Conservation (phyloP, 2,113 vertebrate species). For the Lophura nycthemera region DNA sequence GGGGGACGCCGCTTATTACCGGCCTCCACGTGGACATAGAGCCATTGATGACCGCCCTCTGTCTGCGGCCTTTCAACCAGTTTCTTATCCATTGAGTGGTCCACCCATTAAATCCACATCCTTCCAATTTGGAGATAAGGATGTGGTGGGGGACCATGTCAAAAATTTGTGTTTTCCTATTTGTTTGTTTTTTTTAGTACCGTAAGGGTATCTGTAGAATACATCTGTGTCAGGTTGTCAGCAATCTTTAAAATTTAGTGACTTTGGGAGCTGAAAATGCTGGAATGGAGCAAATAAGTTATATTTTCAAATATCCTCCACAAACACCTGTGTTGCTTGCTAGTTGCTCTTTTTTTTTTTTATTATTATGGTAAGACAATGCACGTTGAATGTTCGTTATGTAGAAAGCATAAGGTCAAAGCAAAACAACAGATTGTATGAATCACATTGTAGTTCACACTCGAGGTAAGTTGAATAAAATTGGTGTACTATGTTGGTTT, state of each 20-base stretch:
- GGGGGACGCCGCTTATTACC: no score
- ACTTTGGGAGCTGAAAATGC: slow-evolving; percentile 81
- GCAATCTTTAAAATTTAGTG: background rate
- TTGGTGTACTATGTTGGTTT: background rate
- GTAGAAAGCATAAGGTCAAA: background rate
- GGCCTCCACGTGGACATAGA: no score
- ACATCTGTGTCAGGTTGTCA: background rate
- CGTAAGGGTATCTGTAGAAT: background rate
- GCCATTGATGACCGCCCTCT: no score
- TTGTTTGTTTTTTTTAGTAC: background rate
- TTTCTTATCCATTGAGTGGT: no score
- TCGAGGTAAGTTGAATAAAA: background rate
- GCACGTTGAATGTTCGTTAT: background rate
- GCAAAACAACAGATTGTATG: background rate
- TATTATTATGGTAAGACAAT: background rate
- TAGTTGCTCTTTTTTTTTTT: background rate
- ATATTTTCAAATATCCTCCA: background rate
- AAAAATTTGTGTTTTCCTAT: no score
- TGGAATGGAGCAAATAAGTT: slow-evolving; percentile 75
- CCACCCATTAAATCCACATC: no score
- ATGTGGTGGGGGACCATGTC: no score
- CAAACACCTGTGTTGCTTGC: background rate
- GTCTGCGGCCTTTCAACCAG: no score
- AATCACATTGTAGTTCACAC: background rate
- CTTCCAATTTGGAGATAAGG: no score